phyloP scores from a whole-genome alignment of 2,888 invertebrate genomes.

The Apamea crenata region DNA sequence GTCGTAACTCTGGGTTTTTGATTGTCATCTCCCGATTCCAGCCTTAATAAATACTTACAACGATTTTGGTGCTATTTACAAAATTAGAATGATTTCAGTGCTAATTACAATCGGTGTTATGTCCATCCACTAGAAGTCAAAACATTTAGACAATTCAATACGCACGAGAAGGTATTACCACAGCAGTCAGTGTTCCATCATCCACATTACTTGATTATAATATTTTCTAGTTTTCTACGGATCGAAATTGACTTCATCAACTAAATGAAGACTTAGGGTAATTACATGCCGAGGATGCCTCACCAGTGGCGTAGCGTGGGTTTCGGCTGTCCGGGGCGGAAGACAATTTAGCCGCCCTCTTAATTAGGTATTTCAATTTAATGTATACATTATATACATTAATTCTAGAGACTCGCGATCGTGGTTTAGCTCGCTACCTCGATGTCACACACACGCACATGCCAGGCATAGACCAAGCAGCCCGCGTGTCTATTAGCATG shows the following conservation, averaged over 20 bases:
- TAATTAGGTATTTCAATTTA: too few species aligned
- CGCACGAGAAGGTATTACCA: not conserved
- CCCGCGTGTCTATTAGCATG: too few species aligned
- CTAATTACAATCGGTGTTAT: slow-evolving; percentile 27
- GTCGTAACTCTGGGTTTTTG: not conserved
- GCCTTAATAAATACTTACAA: not conserved
- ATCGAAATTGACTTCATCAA: slow-evolving; percentile 7
- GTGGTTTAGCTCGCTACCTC: too few species aligned
- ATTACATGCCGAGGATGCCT: too few species aligned
- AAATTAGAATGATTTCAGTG: not conserved
- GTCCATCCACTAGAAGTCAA: slow-evolving; percentile 11
- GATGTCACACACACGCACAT: too few species aligned
- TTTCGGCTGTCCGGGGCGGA: too few species aligned
- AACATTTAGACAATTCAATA: not conserved
- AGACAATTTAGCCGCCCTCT: too few species aligned
- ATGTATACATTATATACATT: too few species aligned
- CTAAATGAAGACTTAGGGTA: not conserved
- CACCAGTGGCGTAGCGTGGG: too few species aligned
- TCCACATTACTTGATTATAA: not conserved
- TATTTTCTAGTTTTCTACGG: not conserved
- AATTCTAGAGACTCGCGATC: too few species aligned
- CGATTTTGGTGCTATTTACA: slow-evolving; percentile 16
- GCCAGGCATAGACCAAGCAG: too few species aligned
- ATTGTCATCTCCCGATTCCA: not conserved
- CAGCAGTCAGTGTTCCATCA: not conserved